Conservation (phyloP, 2,888 invertebrate genomes). For the Nemotelus pantherinus region DNA sequence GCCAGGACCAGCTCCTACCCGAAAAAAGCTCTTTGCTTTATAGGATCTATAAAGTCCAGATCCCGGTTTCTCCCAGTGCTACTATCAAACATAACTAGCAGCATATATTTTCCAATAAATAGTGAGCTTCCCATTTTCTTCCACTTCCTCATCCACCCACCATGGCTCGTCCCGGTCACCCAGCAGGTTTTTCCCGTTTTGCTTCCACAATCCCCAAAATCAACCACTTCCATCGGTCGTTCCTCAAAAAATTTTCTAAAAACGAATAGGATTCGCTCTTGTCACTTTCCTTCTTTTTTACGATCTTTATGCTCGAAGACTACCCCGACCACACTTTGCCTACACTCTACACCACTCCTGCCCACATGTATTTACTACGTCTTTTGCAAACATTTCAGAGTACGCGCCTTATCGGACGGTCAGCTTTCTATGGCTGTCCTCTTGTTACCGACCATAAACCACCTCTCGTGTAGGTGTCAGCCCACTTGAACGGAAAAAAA, state of each 20-base stretch:
- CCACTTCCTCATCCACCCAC: not conserved
- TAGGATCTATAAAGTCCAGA: too few species aligned
- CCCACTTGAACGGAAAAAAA: not conserved
- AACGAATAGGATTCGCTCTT: conserved; percentile 2
- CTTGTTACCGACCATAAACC: not conserved
- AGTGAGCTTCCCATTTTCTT: conserved; percentile 15
- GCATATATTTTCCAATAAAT: conserved; percentile 11
- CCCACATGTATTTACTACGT: not conserved
- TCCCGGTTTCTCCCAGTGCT: not conserved
- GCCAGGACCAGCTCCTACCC: too few species aligned
- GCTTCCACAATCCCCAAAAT: not conserved
- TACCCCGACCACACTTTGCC: too few species aligned
- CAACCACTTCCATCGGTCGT: not conserved
- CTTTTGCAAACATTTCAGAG: not conserved
- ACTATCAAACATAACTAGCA: not conserved
- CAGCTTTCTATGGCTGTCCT: conserved; percentile 8
- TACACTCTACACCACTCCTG: not conserved
- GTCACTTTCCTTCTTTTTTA: conserved; percentile 24
- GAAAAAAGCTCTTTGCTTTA: too few species aligned
- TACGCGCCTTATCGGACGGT: conserved; percentile 27
- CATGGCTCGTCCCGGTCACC: not conserved
- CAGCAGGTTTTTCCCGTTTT: conserved; percentile 1
- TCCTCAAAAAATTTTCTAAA: conserved; percentile 2
- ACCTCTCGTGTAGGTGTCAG: conserved; percentile 8
- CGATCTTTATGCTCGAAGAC: not conserved